Conservation (phyloP, 2,113 vertebrate genomes). For the Aspiorhynchus laticeps region DNA sequence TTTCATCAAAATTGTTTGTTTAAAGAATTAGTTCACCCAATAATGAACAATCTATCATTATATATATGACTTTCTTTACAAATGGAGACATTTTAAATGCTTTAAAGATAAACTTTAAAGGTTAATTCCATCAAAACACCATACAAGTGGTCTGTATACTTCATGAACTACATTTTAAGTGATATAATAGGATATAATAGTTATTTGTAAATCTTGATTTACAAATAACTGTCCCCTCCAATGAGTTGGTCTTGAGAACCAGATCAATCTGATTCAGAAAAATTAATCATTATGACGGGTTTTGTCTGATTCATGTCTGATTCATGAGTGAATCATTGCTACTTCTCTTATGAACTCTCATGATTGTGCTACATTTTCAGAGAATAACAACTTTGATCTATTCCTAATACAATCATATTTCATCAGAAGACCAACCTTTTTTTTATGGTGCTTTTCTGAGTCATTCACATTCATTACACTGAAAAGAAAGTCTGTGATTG, state of each 20-base stretch:
- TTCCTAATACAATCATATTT: background rate
- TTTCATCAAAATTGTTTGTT: background rate
- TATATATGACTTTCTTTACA: too few relatives aligned
- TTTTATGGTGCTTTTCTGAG: background rate
- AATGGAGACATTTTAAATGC: background rate
- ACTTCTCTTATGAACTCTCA: background rate
- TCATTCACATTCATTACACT: background rate
- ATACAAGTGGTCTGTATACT: background rate
- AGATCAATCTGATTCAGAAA: background rate
- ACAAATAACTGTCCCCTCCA: background rate
- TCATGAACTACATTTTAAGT: background rate
- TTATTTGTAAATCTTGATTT: background rate
- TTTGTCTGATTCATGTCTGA: background rate
- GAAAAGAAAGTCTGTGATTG: background rate
- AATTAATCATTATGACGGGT: background rate
- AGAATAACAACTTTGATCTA: background rate
- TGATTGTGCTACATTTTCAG: background rate
- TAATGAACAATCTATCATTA: background rate
- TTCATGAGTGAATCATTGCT: too few relatives aligned
- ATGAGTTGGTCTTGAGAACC: too few relatives aligned
- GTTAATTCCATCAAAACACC: background rate
- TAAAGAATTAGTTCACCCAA: background rate
- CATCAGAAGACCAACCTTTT: background rate
- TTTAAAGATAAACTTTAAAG: background rate
- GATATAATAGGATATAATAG: background rate